Evolutionary conservation across 2,113 vertebrate species (phyloP).

Genomic region (Oncorhynchus kisutch): DNA sequence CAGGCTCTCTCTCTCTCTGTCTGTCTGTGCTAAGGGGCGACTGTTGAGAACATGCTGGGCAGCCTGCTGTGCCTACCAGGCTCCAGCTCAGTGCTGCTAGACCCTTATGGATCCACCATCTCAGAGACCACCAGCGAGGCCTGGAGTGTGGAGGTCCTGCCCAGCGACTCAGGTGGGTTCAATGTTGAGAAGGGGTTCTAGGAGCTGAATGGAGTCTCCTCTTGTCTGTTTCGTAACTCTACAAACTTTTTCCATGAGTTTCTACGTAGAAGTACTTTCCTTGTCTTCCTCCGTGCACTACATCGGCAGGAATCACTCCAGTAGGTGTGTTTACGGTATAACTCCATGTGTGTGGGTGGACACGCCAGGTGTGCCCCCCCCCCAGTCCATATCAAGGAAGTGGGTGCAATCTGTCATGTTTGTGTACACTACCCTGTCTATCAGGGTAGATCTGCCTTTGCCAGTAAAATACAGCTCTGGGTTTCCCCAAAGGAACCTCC

Average conservation of each 20-base stretch:
- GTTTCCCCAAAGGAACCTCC: constrained; percentile 63
- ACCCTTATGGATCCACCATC: constrained; percentile 97
- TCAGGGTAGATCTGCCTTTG: constrained; percentile 58
- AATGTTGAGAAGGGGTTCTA: neutral
- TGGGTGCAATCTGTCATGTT: constrained; percentile 63
- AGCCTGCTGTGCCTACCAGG: constrained; percentile 93
- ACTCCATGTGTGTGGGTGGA: constrained; percentile 10
- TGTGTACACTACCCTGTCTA: constrained; percentile 57
- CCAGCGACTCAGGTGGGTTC: constrained; percentile 94
- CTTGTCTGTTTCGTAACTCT: too few species aligned
- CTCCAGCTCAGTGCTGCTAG: constrained; percentile 90
- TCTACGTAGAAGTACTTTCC: neutral
- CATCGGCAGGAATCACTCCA: constrained; percentile 11
- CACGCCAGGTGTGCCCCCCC: constrained; percentile 48
- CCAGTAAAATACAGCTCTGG: constrained; percentile 63
- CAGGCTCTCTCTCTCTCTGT: constrained; percentile 22
- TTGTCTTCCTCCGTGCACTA: neutral
- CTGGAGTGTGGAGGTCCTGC: constrained; percentile 97
- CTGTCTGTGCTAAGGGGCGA: constrained; percentile 79
- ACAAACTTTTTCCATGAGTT: neutral
- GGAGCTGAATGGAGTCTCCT: neutral
- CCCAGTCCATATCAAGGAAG: constrained; percentile 35
- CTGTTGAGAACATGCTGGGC: constrained; percentile 94
- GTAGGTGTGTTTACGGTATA: constrained; percentile 13
- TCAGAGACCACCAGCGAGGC: constrained; percentile 99